Evolutionary conservation across 2,888 invertebrate species (phyloP), one percentile per base, ranked within the genome.

Genomic region (Pherbina coryleti): DNA sequence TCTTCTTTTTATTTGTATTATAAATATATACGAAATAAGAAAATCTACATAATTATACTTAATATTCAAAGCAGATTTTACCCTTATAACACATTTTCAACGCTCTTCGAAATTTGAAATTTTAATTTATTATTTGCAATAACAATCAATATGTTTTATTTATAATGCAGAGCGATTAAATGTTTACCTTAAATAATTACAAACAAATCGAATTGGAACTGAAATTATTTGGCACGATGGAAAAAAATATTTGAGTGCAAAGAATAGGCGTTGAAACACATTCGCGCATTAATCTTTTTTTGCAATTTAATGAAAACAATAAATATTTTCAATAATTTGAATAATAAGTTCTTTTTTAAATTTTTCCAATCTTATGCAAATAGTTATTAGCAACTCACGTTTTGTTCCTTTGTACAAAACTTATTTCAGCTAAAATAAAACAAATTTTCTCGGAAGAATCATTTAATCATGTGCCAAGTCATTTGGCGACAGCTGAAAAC

Each of bases 141-240:
- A 34, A 66, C 19, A 37, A 66, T 1, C 19, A 66, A 64, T 31
- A 37, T 60, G 22, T 22, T 60, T 60, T 25, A 60, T 60, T 34
- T 37, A 66, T 34, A 31, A 66, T 37, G 5, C 9, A 31, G 5
- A 31, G 14, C n/a, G 31, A 66, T n/a, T 25, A 64, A n/a, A 34
- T 66, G 37, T 31, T 66, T 66, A 34, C 34, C 19, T 66, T 31
- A 66, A 25, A n/a, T 14, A 19, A 34, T 37, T 34, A 37, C 37
- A 34, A 66, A 34, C 66, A 66, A 37, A 31, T 34, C 31, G 31
- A 31, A 66, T 34, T 64, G 34, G n/a, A 34, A 66, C 37, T 37
- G 17, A 31, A 34, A 28, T n/a, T 19, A 66, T 66, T 66, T 66
- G 9, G 66, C 66, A 66, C 37, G 66, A 66, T 66, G 19, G 5